A percentile compares a stretch with the other conserved stretches of the same genome.
Evolutionary conservation across 1,140 invertebrate genomes (phyloP).

Genomic region (Meloidogyne floridensis): DNA sequence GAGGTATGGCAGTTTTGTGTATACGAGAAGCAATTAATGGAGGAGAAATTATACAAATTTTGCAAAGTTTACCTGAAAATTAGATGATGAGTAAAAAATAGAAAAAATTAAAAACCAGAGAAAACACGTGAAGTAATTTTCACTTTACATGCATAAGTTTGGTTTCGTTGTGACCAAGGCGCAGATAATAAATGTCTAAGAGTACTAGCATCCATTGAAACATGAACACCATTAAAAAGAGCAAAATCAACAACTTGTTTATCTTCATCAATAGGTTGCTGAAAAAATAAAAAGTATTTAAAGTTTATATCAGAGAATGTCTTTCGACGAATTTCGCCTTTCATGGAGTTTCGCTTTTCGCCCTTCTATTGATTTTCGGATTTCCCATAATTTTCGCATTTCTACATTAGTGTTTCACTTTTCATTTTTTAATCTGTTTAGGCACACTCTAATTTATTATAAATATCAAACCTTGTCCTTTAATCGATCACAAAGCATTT

Average conservation of each 20-base stretch:
- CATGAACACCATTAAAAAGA: conserved; percentile 6
- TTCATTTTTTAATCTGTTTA: too few species aligned
- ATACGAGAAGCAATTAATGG: conserved; percentile 21
- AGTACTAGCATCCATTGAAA: conserved; percentile 26
- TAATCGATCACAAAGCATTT: not conserved
- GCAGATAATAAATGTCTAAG: conserved; percentile 19
- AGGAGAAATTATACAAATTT: conserved; percentile 9
- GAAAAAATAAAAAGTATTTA: not conserved
- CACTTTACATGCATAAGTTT: conserved; percentile 14
- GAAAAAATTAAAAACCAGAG: not conserved
- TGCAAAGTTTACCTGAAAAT: conserved; percentile 16
- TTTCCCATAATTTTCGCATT: too few species aligned
- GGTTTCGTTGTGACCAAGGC: conserved; percentile 1
- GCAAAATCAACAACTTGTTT: not conserved
- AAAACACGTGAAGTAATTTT: not conserved
- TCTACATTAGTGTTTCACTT: too few species aligned
- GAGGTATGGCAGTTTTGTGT: not conserved
- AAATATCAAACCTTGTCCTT: not conserved
- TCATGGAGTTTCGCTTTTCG: too few species aligned
- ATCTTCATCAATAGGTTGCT: conserved; percentile 5
- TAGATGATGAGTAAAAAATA: not conserved
- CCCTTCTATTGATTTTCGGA: too few species aligned
- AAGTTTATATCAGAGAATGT: not conserved
- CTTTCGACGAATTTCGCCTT: too few species aligned
- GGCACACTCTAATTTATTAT: not conserved